A percentile compares a stretch with the other conserved stretches of the same genome.
Evolutionary conservation across 2,888 invertebrate genomes (phyloP).

Genomic region (Dryocosmus kuriphilus): DNA sequence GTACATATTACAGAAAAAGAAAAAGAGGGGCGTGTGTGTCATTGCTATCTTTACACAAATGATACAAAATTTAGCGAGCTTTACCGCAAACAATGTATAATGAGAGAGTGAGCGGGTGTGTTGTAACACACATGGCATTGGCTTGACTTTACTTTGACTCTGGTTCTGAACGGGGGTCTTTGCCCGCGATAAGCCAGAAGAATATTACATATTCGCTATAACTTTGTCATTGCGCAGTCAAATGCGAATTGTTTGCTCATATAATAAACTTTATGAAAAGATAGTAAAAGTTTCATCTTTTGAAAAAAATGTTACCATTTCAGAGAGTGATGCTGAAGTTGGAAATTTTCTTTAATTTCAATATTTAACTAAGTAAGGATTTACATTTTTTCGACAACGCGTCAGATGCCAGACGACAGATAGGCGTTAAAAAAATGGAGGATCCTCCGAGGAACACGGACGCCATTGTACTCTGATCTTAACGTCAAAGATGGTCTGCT

Average conservation of each 20-base stretch:
- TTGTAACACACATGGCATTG: neutral
- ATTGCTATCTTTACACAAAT: no score
- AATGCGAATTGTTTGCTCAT: neutral
- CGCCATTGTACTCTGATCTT: conserved; percentile 51
- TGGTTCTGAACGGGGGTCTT: neutral
- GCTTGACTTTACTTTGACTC: neutral
- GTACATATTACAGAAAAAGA: no score
- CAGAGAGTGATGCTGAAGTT: no score
- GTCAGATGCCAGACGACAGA: conserved; percentile 66
- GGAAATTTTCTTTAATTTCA: neutral
- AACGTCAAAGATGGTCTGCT: conserved; percentile 58
- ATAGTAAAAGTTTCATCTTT: no score
- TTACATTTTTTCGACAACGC: conserved; percentile 47
- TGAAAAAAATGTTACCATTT: no score
- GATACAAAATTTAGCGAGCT: no score
- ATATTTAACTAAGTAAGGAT: neutral
- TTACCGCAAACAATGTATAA: neutral
- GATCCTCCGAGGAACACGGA: conserved; percentile 56
- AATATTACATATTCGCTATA: neutral
- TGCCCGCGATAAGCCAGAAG: neutral
- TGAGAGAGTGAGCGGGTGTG: neutral
- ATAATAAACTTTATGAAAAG: neutral
- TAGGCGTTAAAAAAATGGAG: conserved; percentile 61
- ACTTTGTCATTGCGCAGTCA: no score
- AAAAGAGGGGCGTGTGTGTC: no score